These are phyloP conservation scores for Glaucomys volans DNA, from an alignment of 2,113 vertebrate species.

Conservation along the genomic window DNA sequence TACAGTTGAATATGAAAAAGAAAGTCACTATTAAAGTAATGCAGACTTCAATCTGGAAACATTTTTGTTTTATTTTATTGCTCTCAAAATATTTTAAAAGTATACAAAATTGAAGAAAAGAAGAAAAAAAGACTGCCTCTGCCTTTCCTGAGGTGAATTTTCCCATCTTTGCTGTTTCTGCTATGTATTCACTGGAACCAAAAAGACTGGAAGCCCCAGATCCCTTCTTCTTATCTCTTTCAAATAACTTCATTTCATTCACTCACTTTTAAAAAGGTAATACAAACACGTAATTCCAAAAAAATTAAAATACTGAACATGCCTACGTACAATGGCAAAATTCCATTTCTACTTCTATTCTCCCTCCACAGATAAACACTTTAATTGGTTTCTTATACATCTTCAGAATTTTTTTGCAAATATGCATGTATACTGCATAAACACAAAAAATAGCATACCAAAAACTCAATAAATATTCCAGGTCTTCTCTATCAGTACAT, in stretches of 20 bases:
- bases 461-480: constrained; percentile 16
- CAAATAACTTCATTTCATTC: neutral
- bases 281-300: neutral
- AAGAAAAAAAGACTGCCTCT: neutral
- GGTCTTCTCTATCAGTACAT: neutral
- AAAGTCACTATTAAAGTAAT: constrained; percentile 2
- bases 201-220: neutral
- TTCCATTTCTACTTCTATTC: neutral
- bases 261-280: constrained; percentile 14
- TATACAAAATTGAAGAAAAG: constrained; percentile 10
- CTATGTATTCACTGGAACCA: neutral
- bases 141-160: neutral
- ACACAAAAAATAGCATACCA: constrained; percentile 5
- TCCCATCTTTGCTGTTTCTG: neutral
- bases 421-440: neutral
- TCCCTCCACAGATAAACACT: neutral
- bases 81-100: constrained; percentile 52
- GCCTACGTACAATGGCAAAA: neutral
- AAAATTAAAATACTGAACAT: neutral
- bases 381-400: constrained; percentile 25
- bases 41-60: neutral
- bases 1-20: neutral
- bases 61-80: neutral
- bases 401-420: constrained; percentile 43
- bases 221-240: neutral